These are phyloP conservation scores for Gobio occitaniae DNA, from an alignment of 2,797 vertebrate species.

Conservation along the genomic window DNA sequence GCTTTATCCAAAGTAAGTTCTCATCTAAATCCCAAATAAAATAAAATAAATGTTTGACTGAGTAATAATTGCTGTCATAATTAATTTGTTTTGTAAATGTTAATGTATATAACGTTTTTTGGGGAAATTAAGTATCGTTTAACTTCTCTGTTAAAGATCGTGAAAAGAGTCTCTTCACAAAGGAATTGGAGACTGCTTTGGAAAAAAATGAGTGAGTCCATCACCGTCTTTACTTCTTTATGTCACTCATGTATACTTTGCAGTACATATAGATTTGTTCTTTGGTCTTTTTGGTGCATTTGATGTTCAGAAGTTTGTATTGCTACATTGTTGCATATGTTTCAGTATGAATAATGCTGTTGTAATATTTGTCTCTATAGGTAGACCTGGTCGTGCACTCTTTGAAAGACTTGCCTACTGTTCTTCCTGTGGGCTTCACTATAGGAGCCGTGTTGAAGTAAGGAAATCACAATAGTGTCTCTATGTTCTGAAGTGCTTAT, in stretches of 20 bases:
- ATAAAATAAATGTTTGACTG: neutral
- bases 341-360: constrained; percentile 43
- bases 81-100: neutral
- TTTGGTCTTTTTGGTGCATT: constrained; percentile 1
- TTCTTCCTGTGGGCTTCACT: constrained; percentile 92
- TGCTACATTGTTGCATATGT: neutral
- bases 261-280: neutral
- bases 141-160: constrained; percentile 81
- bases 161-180: constrained; percentile 98
- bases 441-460: constrained; percentile 94
- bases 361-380: constrained; percentile 72
- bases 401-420: constrained; percentile 94
- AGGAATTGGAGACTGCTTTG: constrained; percentile 94
- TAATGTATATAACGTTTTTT: neutral
- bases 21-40: neutral
- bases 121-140: neutral
- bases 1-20: constrained; percentile 94
- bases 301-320: constrained; percentile 29
- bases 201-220: constrained; percentile 93
- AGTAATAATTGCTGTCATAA: neutral
- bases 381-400: constrained; percentile 98
- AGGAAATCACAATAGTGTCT: constrained; percentile 62
- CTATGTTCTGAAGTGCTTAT: constrained; percentile 37
- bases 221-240: neutral
- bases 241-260: neutral